Evolutionary conservation across 2,113 vertebrate genomes (phyloP), one percentile per base, ranked within the genome.

Genomic region (Prinia subflava): DNA sequence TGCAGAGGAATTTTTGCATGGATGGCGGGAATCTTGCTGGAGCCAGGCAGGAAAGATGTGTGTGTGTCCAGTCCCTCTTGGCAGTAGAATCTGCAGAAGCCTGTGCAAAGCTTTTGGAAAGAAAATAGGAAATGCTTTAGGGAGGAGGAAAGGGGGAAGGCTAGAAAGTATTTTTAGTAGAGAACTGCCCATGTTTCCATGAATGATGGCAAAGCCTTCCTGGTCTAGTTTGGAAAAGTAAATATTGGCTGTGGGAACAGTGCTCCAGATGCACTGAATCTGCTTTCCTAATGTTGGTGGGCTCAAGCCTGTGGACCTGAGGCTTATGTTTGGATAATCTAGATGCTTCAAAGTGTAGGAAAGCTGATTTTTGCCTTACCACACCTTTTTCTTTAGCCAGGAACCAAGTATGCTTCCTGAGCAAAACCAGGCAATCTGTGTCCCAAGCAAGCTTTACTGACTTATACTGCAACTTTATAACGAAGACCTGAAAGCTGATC

Each of bases 181-280:
- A 87, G 53, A 92, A 79, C 70, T 75, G 55, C 37, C 56, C 41
- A 9, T 84, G 15, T 91, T 94, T 96, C 67, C 35, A 47, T 44
- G 67, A 35, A 39, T 18, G 84, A 91, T 90, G 91, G 74, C 74
- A 84, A 73, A 87, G 28, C 63, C 39, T 90, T 52, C 42, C 41
- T 53, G 19, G 30, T 94, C 37, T 67, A 37, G 33, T 87, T 87
- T 83, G 84, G 90, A 92, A 95, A 95, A 87, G 68, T 88, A 95
- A 94, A 89, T 69, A 87, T 59, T 87, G 31, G 46, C 67, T 91
- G 67, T 62, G 35, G 64, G 46, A 92, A 53, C 10, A 20, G 65
- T 1, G 8, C 11, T 95, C 30, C 46, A 39, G 42, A 79, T 89
- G 63, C 12, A 13, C 18, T 47, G 62, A 87, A 56, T 89, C 55